These are phyloP conservation scores for Suillia variegata DNA, from an alignment of 2,888 invertebrate genomes.

Conservation along the genomic window DNA sequence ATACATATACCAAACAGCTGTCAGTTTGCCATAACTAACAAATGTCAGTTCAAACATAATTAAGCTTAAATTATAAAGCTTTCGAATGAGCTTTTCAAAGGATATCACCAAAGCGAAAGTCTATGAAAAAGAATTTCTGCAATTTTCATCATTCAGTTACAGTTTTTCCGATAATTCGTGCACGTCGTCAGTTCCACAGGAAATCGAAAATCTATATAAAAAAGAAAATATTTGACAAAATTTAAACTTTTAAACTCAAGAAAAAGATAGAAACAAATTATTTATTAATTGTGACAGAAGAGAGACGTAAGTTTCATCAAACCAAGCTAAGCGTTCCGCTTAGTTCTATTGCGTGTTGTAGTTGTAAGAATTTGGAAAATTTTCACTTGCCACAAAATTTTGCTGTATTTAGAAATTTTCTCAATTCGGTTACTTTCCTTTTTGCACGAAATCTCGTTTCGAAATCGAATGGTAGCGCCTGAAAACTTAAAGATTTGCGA, in stretches of 20 bases:
- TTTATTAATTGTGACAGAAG: conserved; percentile 37
- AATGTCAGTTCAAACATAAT: no score
- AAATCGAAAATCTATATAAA: conserved; percentile 3
- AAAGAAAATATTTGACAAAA: conserved; percentile 2
- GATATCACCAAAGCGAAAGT: neutral
- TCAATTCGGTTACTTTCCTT: neutral
- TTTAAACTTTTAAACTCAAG: neutral
- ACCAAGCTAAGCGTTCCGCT: neutral
- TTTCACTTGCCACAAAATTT: conserved; percentile 13
- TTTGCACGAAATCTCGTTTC: neutral
- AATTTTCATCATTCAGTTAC: conserved; percentile 53
- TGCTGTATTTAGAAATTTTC: neutral
- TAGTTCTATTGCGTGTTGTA: neutral
- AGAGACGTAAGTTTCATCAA: conserved; percentile 59
- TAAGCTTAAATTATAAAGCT: neutral
- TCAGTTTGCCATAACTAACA: conserved; percentile 7
- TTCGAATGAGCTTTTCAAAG: neutral
- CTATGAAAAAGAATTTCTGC: conserved; percentile 25
- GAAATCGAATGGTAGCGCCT: no score
- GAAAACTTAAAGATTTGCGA: no score
- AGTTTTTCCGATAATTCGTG: conserved; percentile 56
- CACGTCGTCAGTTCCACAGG: conserved; percentile 36
- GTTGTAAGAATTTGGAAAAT: conserved; percentile 10
- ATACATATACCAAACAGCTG: neutral
- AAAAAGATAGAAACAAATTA: conserved; percentile 20